phyloP scores from a whole-genome alignment of 2,888 invertebrate genomes.

The Lepeophtheirus nordmannii region DNA sequence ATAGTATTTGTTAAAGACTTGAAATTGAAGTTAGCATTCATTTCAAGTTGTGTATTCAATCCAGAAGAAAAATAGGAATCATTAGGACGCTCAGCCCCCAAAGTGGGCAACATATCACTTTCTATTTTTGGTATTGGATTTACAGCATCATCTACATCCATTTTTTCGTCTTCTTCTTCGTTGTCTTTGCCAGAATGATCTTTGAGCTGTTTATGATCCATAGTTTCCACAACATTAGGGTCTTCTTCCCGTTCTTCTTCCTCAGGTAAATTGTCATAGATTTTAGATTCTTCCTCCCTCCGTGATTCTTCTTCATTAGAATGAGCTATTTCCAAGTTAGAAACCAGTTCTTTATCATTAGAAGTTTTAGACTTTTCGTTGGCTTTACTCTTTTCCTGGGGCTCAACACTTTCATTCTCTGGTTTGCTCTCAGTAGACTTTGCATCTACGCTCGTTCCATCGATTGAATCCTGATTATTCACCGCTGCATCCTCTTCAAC shows the following conservation, averaged over 20 bases:
- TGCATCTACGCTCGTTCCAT: slow-evolving; percentile 17
- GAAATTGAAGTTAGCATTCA: background rate
- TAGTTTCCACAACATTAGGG: background rate
- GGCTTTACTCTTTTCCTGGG: slow-evolving; percentile 13
- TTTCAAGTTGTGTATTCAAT: background rate
- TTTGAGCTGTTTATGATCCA: slow-evolving; percentile 1
- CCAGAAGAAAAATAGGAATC: background rate
- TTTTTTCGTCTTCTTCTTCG: slow-evolving; percentile 28
- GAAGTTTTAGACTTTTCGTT: slow-evolving; percentile 27
- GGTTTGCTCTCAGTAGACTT: slow-evolving; percentile 18
- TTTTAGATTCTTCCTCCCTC: slow-evolving; percentile 23
- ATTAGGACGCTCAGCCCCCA: slow-evolving; percentile 5
- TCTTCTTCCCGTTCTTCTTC: background rate
- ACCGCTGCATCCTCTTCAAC: background rate
- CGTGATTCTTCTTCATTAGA: slow-evolving; percentile 24
- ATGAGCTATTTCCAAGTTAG: slow-evolving; percentile 27
- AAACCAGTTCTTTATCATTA: slow-evolving; percentile 28
- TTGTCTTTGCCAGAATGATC: slow-evolving; percentile 26
- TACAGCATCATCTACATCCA: slow-evolving; percentile 25
- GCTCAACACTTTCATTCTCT: slow-evolving; percentile 11
- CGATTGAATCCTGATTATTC: slow-evolving; percentile 3
- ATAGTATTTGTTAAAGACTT: background rate
- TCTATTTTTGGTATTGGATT: background rate
- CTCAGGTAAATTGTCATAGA: background rate
- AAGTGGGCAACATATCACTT: background rate